Base-by-base conservation (phyloP, 2,113 vertebrate genomes). In the Poeciliopsis occidentalis region DNA sequence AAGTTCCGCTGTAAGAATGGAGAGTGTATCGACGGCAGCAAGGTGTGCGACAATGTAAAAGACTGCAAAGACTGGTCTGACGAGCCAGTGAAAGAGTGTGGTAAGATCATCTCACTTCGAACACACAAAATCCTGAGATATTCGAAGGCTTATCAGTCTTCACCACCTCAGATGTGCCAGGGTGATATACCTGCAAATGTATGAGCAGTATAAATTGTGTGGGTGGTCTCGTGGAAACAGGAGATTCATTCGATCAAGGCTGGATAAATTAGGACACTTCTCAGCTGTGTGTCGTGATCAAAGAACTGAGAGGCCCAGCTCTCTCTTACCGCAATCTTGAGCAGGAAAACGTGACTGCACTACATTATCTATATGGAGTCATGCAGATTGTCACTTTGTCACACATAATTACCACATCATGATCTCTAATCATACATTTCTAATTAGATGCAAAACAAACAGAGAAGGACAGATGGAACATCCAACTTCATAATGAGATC, bases 21-120 rank as follows among this genome's bases (percentile, higher is more conserved):
- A 69, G 96, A 99, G 92, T 99, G 98, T 89, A 96, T 99, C 75
- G 96, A 98, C 92, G 93, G 93, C 95, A 92, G 88, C 92, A 97
- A 96, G 93, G 96, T 99, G 94, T 99, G 98, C 76, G 96, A 99
- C 93, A 94, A 93, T 44, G 94, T 96, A 74, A 97, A 93, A 86
- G 97, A 99, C 95, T 99, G 98, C 95, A 95, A 95, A 85, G 98
- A 99, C 92, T 96, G 96, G 97, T 99, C 98, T 30, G 98, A 99
- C 82, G 98, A 99, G 84, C 97, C 97, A 71, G 90, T 94, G 89
- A 98, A 97, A 92, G 96, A 98, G 90, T 99, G 97, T 79, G 97
- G 97, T 99, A 95, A 94, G 95, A 92, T 87, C 1, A 30, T 30
- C 2, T 70, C 27, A 57, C 47, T 62, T 74, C 63, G 57, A 32